Percentiles rank a stretch among this genome's conserved stretches.
These are phyloP conservation scores for Propithecus perrieri DNA, from an alignment of 2,797 vertebrate species.

Conservation along the genomic window DNA sequence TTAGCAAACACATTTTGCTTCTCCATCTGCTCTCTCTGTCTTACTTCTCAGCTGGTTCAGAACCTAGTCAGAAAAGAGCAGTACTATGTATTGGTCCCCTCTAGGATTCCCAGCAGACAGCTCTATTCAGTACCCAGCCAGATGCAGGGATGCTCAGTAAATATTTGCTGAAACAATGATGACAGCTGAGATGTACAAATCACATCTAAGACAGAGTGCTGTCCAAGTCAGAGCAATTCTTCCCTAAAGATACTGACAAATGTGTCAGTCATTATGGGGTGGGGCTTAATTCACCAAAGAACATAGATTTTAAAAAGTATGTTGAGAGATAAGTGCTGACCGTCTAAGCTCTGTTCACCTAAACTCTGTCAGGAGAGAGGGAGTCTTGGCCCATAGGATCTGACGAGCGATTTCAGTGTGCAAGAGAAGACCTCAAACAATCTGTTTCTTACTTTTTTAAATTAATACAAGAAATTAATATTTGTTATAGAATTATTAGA, in stretches of 20 bases:
- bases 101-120: background rate
- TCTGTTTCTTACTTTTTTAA: background rate
- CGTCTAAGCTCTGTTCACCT: background rate
- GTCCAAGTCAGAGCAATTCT: background rate
- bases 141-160: background rate
- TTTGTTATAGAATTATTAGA: conserved; percentile 26
- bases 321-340: background rate
- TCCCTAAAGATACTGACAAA: background rate
- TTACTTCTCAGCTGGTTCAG: background rate
- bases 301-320: background rate
- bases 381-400: background rate
- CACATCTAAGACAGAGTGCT: background rate
- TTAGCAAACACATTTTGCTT: background rate
- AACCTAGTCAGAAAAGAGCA: background rate
- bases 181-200: conserved; percentile 12
- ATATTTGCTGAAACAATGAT: background rate
- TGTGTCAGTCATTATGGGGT: background rate
- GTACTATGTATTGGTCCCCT: background rate
- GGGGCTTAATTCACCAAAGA: background rate
- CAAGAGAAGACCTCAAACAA: background rate
- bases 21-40: background rate
- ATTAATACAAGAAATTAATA: background rate
- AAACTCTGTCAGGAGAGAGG: background rate
- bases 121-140: background rate
- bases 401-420: background rate